Evolutionary conservation across 2,888 invertebrate genomes (phyloP).

Genomic region (Kuschelorhynchus macadamiae): DNA sequence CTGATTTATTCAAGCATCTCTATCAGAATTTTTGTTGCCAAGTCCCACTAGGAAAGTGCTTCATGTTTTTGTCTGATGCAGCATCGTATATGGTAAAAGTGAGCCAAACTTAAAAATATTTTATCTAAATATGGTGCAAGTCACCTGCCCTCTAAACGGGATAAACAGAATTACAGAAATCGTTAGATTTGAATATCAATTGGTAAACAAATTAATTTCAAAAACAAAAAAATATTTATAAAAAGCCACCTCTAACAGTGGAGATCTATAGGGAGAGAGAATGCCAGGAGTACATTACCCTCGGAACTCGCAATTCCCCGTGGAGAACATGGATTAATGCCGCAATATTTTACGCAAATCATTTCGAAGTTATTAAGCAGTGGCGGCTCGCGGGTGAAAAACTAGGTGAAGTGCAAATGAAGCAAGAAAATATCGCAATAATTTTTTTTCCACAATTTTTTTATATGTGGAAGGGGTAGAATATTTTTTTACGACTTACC

Average conservation of each 20-base stretch:
- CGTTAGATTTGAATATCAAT: background rate
- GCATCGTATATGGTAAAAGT: slow-evolving; percentile 54
- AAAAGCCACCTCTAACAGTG: slow-evolving; percentile 53
- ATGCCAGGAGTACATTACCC: slow-evolving; percentile 29
- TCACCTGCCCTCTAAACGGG: slow-evolving; percentile 48
- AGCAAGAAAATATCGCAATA: no score
- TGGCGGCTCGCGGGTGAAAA: no score
- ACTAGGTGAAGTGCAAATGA: no score
- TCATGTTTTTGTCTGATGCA: slow-evolving; percentile 49
- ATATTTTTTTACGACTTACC: no score
- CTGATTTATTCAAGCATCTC: no score
- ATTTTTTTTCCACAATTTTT: no score
- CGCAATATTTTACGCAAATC: slow-evolving; percentile 27
- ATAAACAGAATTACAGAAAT: slow-evolving; percentile 55
- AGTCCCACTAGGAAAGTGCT: slow-evolving; percentile 35
- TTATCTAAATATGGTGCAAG: slow-evolving; percentile 56
- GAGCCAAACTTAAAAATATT: slow-evolving; percentile 30
- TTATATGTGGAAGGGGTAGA: no score
- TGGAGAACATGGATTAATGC: slow-evolving; percentile 52
- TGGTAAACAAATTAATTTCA: slow-evolving; percentile 47
- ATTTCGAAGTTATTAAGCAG: slow-evolving; percentile 22
- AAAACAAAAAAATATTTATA: slow-evolving; percentile 57
- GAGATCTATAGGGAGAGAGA: slow-evolving; percentile 41
- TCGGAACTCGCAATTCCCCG: slow-evolving; percentile 54
- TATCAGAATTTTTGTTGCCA: no score